Evolutionary conservation across 2,797 vertebrate genomes (phyloP).

Genomic region (Eptatretus atami): DNA sequence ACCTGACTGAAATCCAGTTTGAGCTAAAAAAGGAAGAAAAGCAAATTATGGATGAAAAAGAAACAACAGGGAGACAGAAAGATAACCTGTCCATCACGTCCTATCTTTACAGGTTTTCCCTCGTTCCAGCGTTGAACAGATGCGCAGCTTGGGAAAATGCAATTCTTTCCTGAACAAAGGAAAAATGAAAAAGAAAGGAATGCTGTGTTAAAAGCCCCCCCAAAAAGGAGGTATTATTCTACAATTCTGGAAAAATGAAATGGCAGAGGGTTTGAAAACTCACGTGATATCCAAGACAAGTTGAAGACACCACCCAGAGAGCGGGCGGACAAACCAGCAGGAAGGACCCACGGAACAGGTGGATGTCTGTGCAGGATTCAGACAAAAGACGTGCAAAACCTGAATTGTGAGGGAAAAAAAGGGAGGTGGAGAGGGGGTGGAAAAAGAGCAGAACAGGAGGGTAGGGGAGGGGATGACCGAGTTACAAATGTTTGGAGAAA

Average conservation of each 20-base stretch:
- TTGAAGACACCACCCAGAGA: slow-evolving; percentile 98
- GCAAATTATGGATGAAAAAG: too few relatives aligned
- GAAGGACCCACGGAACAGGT: slow-evolving; percentile 92
- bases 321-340: slow-evolving; percentile 87
- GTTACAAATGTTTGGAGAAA: too few relatives aligned
- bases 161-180: slow-evolving; percentile 36
- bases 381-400: slow-evolving; percentile 70
- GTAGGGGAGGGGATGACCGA: too few relatives aligned
- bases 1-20: too few relatives aligned
- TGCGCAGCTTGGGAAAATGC: slow-evolving; percentile 78
- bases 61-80: not conserved
- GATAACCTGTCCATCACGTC: slow-evolving; percentile 76
- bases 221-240: too few relatives aligned
- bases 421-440: not conserved
- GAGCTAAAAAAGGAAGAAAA: too few relatives aligned
- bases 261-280: not conserved
- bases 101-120: slow-evolving; percentile 89
- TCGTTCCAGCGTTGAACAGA: slow-evolving; percentile 93
- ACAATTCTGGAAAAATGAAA: too few relatives aligned
- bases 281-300: slow-evolving; percentile 98
- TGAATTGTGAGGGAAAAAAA: slow-evolving; percentile 12
- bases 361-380: slow-evolving; percentile 78
- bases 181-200: slow-evolving; percentile 13
- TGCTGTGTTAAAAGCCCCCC: not conserved
- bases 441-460: not conserved